Percentiles rank a stretch among this genome's conserved stretches.
Conservation (phyloP, 2,113 vertebrate genomes). For the Crocuta crocuta region DNA sequence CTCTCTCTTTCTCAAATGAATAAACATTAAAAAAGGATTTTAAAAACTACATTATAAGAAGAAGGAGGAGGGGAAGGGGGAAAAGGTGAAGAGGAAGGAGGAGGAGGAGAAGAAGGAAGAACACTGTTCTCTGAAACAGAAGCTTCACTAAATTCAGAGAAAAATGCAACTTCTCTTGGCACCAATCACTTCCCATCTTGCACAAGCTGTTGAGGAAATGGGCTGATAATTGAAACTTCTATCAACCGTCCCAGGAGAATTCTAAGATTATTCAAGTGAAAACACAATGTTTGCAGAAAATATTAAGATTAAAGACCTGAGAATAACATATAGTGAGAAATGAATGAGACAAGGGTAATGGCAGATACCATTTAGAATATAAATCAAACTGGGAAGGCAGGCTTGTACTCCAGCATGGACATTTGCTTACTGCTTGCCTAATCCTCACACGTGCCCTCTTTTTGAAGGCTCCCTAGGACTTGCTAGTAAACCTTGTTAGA, state of each 20-base stretch:
- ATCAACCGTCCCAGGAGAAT: background rate
- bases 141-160: background rate
- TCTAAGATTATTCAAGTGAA: background rate
- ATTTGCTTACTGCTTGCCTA: background rate
- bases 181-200: background rate
- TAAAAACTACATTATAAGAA: background rate
- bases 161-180: background rate
- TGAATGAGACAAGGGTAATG: background rate
- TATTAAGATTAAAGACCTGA: background rate
- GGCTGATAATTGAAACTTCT: background rate
- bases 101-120: background rate
- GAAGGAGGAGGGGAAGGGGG: background rate
- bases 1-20: too few relatives aligned
- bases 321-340: background rate
- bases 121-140: background rate
- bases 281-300: background rate
- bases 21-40: background rate
- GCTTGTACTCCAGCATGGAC: background rate
- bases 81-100: background rate
- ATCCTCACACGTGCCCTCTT: background rate
- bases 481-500: background rate
- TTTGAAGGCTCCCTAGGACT: background rate
- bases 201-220: background rate
- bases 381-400: background rate
- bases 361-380: background rate